These are phyloP conservation scores for Aphelinus atriplicis DNA, from an alignment of 1,140 invertebrate genomes.

Conservation along the genomic window DNA sequence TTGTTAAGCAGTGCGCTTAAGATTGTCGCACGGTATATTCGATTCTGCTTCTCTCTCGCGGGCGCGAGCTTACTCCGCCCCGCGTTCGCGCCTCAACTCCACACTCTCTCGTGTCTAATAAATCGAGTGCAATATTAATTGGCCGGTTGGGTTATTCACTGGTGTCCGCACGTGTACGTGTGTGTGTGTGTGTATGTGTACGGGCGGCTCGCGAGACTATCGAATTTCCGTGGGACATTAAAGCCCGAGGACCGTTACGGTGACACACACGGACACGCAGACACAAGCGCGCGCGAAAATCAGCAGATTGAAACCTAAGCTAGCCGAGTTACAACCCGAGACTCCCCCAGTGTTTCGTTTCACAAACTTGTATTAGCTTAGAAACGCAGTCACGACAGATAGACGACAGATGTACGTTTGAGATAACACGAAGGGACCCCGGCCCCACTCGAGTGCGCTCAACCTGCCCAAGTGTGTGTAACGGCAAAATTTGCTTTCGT, in stretches of 20 bases:
- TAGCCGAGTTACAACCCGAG: conserved; percentile 19
- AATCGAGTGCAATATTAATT: no score
- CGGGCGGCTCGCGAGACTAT: conserved; percentile 40
- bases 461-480: no score
- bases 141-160: background rate
- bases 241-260: conserved; percentile 5
- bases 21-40: conserved; percentile 53
- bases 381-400: conserved; percentile 31
- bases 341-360: conserved; percentile 42
- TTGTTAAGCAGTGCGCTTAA: conserved; percentile 62
- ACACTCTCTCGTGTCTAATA: no score
- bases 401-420: conserved; percentile 31
- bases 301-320: conserved; percentile 50
- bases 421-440: background rate
- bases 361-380: conserved; percentile 33
- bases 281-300: conserved; percentile 15
- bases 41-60: background rate
- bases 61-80: no score
- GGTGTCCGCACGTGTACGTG: background rate
- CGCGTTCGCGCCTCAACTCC: no score
- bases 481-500: no score
- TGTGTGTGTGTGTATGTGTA: background rate
- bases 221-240: conserved; percentile 37
- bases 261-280: background rate
- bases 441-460: no score